phyloP scores from a whole-genome alignment of 2,888 invertebrate genomes.

The Leptinotarsa juncta region DNA sequence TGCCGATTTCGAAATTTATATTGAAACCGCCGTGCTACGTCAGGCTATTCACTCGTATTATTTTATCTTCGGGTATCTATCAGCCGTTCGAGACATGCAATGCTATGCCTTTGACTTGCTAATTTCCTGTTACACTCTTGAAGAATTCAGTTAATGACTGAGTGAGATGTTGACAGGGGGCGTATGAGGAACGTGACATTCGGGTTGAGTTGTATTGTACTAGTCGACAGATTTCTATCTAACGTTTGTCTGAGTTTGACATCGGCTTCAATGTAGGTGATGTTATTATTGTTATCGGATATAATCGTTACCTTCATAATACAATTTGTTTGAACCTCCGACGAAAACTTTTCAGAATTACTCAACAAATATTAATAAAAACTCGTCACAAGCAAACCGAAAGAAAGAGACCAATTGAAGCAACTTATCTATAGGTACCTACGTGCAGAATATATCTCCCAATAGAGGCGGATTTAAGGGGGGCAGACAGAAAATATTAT shows the following conservation, averaged over 20 bases:
- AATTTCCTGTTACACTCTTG: constrained; percentile 32
- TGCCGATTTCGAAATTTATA: not conserved
- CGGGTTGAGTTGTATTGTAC: constrained; percentile 9
- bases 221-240: constrained; percentile 11
- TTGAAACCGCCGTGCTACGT: constrained; percentile 30
- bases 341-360: no score
- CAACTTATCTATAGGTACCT: no score
- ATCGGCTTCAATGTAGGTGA: not conserved
- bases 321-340: no score
- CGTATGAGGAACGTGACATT: constrained; percentile 22
- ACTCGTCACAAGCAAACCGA: no score
- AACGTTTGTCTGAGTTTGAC: not conserved
- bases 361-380: no score
- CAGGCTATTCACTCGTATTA: constrained; percentile 38
- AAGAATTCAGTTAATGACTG: constrained; percentile 21
- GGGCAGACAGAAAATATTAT: no score
- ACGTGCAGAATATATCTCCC: no score
- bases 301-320: no score
- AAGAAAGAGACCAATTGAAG: no score
- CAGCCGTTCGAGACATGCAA: constrained; percentile 44
- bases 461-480: no score
- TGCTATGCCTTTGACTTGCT: constrained; percentile 38
- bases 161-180: constrained; percentile 23
- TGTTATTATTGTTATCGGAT: not conserved
- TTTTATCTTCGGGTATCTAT: constrained; percentile 46